These are phyloP conservation scores for Rhopalosiphum padi DNA, from an alignment of 1,140 invertebrate species.

Conservation along the genomic window DNA sequence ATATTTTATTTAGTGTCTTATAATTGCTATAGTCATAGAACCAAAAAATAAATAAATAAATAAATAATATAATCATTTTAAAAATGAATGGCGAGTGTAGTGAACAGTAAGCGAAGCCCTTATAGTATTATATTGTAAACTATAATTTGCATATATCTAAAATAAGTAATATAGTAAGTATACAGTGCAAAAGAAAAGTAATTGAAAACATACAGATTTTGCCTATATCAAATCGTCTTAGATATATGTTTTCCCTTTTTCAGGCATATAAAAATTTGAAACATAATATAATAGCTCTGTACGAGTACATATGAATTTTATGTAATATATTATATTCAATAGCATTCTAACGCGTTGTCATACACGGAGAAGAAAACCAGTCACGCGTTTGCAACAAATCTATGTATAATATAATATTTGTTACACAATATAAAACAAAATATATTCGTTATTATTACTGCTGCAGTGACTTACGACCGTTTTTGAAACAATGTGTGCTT, in stretches of 20 bases:
- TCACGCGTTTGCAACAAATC: neutral
- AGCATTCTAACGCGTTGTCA: neutral
- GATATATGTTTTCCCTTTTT: neutral
- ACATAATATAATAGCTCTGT: neutral
- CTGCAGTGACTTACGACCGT: too few relatives aligned
- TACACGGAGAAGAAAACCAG: neutral
- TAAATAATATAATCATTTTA: neutral
- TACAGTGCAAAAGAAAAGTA: neutral
- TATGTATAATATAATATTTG: neutral
- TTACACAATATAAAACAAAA: neutral
- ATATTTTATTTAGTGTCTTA: neutral
- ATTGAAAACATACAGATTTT: too few relatives aligned
- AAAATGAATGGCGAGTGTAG: neutral
- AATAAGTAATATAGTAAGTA: neutral
- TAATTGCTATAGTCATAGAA: too few relatives aligned
- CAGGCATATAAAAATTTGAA: neutral
- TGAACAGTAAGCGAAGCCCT: neutral
- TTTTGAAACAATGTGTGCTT: too few relatives aligned
- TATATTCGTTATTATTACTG: neutral
- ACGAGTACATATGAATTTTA: neutral
- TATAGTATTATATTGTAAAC: neutral
- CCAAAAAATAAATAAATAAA: neutral
- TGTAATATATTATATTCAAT: slow-evolving; percentile 1
- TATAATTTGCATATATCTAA: neutral
- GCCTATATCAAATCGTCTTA: neutral